These are phyloP conservation scores for Lacanobia oleracea DNA, from an alignment of 2,888 invertebrate species.

Conservation along the genomic window DNA sequence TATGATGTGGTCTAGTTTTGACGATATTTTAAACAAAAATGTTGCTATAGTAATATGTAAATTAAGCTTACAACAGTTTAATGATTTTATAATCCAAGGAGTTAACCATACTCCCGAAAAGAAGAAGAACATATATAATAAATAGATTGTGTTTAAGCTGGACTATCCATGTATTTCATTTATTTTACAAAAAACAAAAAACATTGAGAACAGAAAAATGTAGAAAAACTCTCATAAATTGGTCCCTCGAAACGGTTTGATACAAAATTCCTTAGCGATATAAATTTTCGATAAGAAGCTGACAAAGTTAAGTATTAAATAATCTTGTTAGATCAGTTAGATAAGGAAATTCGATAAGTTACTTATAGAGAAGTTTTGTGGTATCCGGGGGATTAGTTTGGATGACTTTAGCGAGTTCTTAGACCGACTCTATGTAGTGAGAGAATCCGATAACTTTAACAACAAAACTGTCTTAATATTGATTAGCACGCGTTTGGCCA, in stretches of 20 bases:
- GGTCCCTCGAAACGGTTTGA: not conserved
- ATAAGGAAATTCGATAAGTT: constrained; percentile 34
- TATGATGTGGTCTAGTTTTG: not conserved
- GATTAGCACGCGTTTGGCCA: not conserved
- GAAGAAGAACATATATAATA: too few relatives aligned
- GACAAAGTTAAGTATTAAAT: constrained; percentile 33
- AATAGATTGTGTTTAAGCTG: too few relatives aligned
- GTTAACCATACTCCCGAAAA: too few relatives aligned
- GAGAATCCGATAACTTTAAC: not conserved
- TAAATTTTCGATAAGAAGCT: constrained; percentile 13
- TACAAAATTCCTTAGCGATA: constrained; percentile 23
- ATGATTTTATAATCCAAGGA: too few relatives aligned
- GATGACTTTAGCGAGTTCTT: constrained; percentile 5
- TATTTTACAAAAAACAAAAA: too few relatives aligned
- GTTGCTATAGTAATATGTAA: too few relatives aligned
- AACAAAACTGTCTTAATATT: not conserved
- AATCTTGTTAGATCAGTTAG: constrained; percentile 31
- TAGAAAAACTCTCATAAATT: not conserved
- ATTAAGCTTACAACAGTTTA: too few relatives aligned
- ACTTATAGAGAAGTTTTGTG: constrained; percentile 19
- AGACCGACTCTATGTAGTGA: not conserved
- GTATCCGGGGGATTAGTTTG: constrained; percentile 1
- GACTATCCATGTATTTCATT: too few relatives aligned
- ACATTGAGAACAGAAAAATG: not conserved
- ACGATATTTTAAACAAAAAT: too few relatives aligned